These are phyloP conservation scores for Egretta garzetta DNA, from an alignment of 2,113 vertebrate genomes.

Conservation along the genomic window DNA sequence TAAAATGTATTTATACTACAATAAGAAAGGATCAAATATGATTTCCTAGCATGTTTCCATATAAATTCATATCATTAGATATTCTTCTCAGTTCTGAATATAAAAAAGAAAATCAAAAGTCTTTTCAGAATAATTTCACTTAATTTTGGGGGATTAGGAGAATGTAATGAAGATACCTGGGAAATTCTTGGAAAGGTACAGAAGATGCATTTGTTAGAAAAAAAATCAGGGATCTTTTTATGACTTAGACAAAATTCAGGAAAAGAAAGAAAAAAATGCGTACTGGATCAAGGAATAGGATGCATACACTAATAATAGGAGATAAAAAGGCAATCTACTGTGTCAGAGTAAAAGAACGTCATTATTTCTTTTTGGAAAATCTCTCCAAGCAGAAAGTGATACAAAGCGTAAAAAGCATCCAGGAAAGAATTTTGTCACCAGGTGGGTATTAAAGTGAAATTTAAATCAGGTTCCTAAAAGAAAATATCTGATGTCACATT, in stretches of 20 bases:
- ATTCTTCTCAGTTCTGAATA: not conserved
- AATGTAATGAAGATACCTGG: not conserved
- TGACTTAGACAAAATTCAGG: not conserved
- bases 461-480: not conserved
- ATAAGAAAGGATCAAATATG: not conserved
- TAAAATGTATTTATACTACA: not conserved
- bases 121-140: not conserved
- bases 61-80: not conserved
- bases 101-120: not conserved
- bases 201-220: not conserved
- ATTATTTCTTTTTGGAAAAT: not conserved
- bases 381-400: not conserved
- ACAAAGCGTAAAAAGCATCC: not conserved
- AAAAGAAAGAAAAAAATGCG: not conserved
- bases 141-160: fast-evolving
- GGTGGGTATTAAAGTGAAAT: not conserved
- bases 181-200: not conserved
- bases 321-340: not conserved
- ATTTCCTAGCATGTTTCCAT: not conserved
- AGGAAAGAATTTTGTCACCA: not conserved
- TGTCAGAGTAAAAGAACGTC: not conserved
- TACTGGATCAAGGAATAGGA: not conserved
- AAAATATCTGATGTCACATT: not conserved
- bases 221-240: not conserved
- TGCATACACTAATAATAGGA: not conserved